A percentile compares a stretch with the other conserved stretches of the same genome.
Conservation (phyloP, 2,113 vertebrate species). For the Limanda limanda region DNA sequence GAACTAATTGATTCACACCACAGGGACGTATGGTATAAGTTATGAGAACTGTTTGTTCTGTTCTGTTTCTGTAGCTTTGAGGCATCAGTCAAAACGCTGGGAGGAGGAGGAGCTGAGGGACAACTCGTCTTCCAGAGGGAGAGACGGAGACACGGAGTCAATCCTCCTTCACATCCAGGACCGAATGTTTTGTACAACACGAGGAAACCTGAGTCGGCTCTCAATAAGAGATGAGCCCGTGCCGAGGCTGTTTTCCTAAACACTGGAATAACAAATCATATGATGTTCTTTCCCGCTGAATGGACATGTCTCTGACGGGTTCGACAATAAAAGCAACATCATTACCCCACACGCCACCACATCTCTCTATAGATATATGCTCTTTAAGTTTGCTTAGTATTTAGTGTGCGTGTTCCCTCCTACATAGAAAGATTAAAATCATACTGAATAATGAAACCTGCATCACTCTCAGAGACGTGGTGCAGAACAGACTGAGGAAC, state of each 20-base stretch:
- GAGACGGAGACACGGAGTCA: conserved; percentile 14
- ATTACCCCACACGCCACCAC: background rate
- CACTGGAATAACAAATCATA: background rate
- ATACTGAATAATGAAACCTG: background rate
- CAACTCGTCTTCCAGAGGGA: background rate
- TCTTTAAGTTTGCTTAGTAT: background rate
- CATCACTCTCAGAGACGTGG: background rate
- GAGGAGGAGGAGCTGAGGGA: background rate
- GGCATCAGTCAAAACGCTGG: background rate
- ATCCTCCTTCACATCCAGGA: conserved; percentile 12
- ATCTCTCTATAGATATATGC: background rate
- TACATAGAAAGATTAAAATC: background rate
- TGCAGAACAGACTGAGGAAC: background rate
- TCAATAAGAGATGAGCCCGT: background rate
- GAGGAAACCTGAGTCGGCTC: background rate
- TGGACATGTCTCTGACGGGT: background rate
- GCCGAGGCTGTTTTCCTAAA: conserved; percentile 16
- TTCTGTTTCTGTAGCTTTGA: conserved; percentile 1
- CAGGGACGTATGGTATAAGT: background rate
- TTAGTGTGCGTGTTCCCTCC: background rate
- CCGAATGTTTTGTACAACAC: background rate
- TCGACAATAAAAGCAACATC: background rate
- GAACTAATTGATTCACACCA: no score
- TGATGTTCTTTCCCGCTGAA: background rate
- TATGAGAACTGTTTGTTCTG: background rate